Conservation (phyloP, 2,113 vertebrate species). For the Tetrao urogallus region DNA sequence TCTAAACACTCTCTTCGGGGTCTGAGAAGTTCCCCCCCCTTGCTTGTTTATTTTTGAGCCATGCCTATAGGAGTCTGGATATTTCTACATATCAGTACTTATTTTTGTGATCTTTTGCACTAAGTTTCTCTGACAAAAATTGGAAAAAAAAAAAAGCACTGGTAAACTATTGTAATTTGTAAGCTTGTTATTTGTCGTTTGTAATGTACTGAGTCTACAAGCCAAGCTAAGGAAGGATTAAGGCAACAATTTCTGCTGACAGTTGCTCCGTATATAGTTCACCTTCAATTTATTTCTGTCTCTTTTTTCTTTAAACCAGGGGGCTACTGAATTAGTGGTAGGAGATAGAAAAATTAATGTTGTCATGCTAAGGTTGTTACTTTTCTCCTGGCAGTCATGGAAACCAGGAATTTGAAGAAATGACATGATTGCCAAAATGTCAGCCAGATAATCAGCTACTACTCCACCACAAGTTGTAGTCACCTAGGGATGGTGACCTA, state of each 20-base stretch:
- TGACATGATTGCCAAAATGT: not conserved
- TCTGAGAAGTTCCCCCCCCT: not conserved
- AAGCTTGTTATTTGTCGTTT: constrained; percentile 68
- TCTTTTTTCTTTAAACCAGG: not conserved
- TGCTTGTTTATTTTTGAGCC: constrained; percentile 24
- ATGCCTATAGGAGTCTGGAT: not conserved
- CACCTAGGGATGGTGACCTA: not conserved
- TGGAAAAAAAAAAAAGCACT: constrained; percentile 50
- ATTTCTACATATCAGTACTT: constrained; percentile 45
- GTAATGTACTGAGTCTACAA: constrained; percentile 60
- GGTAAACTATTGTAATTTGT: constrained; percentile 73
- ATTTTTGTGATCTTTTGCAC: constrained; percentile 60
- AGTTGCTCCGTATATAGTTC: not conserved
- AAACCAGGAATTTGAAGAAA: not conserved
- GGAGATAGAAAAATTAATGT: not conserved
- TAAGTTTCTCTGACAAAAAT: constrained; percentile 46
- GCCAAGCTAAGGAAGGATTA: constrained; percentile 35
- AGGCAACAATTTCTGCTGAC: constrained; percentile 41
- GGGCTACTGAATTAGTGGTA: not conserved
- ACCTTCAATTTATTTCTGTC: not conserved
- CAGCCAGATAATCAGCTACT: not conserved
- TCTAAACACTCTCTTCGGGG: not conserved
- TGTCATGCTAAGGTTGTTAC: not conserved
- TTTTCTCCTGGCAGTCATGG: not conserved
- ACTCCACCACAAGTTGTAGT: not conserved